Conservation (phyloP, 1,140 invertebrate species). For the Hylaeus volcanicus region DNA sequence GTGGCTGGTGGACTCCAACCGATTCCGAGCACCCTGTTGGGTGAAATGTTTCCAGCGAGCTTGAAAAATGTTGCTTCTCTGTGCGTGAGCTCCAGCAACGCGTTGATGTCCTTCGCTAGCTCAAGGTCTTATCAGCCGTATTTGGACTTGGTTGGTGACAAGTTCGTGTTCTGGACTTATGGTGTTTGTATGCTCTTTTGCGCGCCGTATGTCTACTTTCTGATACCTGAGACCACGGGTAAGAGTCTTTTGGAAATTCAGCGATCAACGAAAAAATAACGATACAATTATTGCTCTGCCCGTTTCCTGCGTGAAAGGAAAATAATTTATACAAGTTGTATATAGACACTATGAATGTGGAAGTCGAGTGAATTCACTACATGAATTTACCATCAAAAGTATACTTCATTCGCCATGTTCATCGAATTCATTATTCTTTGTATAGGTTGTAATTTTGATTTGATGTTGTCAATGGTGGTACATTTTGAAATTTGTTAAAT, state of each 20-base stretch:
- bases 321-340: neutral
- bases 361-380: too few species aligned
- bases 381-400: too few species aligned
- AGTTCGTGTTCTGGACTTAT: constrained; percentile 81
- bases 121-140: constrained; percentile 81
- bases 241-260: constrained; percentile 82
- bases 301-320: neutral
- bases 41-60: constrained; percentile 76
- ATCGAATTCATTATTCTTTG: too few species aligned
- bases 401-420: too few species aligned
- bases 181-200: constrained; percentile 78
- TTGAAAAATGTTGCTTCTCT: constrained; percentile 80
- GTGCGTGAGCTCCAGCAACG: constrained; percentile 77
- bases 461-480: too few species aligned
- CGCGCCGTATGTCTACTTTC: constrained; percentile 80
- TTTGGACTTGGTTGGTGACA: constrained; percentile 73
- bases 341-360: too few species aligned
- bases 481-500: too few species aligned
- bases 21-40: constrained; percentile 74
- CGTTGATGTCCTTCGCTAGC: constrained; percentile 82
- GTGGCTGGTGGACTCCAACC: constrained; percentile 71
- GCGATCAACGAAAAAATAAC: constrained; percentile 51
- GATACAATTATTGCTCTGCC: neutral
- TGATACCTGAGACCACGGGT: constrained; percentile 83
- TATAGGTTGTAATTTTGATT: too few species aligned